phyloP scores from a whole-genome alignment of 2,888 invertebrate species.

The Stomorhina lunata region DNA sequence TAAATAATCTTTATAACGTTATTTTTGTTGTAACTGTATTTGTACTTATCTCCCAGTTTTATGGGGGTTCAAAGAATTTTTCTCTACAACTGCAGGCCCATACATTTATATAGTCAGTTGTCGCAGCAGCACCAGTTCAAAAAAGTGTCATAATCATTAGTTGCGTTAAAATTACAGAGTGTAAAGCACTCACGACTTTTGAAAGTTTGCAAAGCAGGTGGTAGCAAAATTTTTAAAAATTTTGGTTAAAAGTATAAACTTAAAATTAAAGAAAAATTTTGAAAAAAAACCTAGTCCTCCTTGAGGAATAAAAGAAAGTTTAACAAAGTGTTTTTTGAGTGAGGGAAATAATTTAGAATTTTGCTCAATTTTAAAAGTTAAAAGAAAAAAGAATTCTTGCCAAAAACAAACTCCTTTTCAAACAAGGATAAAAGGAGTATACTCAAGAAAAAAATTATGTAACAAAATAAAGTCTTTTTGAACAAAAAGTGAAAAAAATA shows the following conservation, averaged over 20 bases:
- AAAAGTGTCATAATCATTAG: constrained; percentile 68
- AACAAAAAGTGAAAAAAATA: not conserved
- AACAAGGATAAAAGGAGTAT: not conserved
- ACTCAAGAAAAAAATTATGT: constrained; percentile 27
- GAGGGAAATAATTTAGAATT: no score
- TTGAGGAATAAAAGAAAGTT: not conserved
- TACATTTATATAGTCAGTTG: no score
- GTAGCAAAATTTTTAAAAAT: not conserved
- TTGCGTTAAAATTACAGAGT: constrained; percentile 66
- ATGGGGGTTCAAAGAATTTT: constrained; percentile 14
- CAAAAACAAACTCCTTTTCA: not conserved
- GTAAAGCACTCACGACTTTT: constrained; percentile 59
- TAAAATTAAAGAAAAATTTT: not conserved
- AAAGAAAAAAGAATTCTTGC: no score
- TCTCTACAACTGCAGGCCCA: no score
- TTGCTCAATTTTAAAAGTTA: constrained; percentile 39
- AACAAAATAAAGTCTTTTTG: not conserved
- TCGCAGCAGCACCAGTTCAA: constrained; percentile 50
- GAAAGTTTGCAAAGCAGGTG: not conserved
- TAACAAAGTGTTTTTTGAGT: not conserved
- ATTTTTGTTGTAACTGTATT: constrained; percentile 34
- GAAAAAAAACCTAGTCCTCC: not conserved
- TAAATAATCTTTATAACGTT: constrained; percentile 21
- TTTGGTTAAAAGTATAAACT: not conserved
- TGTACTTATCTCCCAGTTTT: constrained; percentile 11